Percentiles rank a stretch among this genome's conserved stretches.
phyloP scores from a whole-genome alignment of 2,113 vertebrate species.

The Sula dactylatra region DNA sequence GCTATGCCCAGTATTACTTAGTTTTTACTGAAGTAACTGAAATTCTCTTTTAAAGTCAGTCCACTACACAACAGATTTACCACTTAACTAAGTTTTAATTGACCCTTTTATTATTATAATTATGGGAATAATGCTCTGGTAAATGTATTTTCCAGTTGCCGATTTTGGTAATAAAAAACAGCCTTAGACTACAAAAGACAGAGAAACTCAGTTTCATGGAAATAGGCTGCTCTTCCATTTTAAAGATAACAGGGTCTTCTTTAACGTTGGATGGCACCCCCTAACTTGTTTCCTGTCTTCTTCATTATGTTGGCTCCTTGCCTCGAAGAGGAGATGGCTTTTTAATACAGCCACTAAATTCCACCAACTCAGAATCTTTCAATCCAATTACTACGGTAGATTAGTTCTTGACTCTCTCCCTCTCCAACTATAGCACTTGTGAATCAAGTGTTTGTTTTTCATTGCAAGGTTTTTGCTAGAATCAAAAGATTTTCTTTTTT shows the following conservation, averaged over 20 bases:
- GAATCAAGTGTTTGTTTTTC: constrained; percentile 58
- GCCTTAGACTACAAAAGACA: background rate
- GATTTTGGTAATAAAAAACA: constrained; percentile 38
- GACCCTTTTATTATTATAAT: constrained; percentile 33
- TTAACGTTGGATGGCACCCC: constrained; percentile 15
- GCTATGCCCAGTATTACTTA: background rate
- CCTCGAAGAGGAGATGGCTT: constrained; percentile 54
- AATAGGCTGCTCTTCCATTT: constrained; percentile 22
- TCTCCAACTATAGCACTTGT: constrained; percentile 43
- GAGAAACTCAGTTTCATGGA: background rate
- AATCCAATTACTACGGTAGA: constrained; percentile 80
- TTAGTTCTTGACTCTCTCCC: constrained; percentile 68
- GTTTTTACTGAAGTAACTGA: background rate
- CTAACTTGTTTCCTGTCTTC: constrained; percentile 53
- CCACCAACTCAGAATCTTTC: constrained; percentile 60
- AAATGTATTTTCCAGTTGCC: constrained; percentile 44
- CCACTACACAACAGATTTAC: constrained; percentile 4
- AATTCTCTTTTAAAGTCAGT: background rate
- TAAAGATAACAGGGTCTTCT: constrained; percentile 19
- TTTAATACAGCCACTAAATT: constrained; percentile 77
- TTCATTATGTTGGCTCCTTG: constrained; percentile 46
- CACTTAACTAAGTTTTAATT: constrained; percentile 47
- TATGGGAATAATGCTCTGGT: constrained; percentile 21
- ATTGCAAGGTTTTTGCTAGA: constrained; percentile 10
- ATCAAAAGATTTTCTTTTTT: constrained; percentile 14